phyloP scores from a whole-genome alignment of 2,888 invertebrate genomes.

The Lobophora halterata region DNA sequence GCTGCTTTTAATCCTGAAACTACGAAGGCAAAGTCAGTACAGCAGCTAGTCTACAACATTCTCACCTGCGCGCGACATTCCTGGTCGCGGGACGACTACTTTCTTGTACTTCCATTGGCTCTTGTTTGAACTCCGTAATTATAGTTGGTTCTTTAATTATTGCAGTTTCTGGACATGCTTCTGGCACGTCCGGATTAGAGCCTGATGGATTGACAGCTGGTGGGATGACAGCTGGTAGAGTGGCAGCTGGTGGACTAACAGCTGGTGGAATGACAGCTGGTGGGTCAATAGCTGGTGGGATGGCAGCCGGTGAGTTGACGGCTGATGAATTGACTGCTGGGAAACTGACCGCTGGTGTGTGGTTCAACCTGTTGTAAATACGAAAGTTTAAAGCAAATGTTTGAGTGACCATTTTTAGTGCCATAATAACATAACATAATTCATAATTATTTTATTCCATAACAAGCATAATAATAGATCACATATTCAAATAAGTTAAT shows the following conservation, averaged over 20 bases:
- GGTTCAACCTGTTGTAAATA: constrained; percentile 9
- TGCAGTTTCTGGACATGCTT: neutral
- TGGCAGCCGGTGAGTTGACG: neutral
- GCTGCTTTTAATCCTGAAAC: too few relatives aligned
- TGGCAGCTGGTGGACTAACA: neutral
- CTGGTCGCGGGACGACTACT: too few relatives aligned
- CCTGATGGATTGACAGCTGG: neutral
- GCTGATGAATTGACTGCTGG: constrained; percentile 3
- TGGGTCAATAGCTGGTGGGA: constrained; percentile 1
- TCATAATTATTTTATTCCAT: too few relatives aligned
- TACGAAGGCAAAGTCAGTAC: too few relatives aligned
- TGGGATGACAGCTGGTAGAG: neutral
- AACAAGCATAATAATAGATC: too few relatives aligned
- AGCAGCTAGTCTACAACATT: too few relatives aligned
- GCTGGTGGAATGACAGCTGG: constrained; percentile 1
- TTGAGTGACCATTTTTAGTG: too few relatives aligned
- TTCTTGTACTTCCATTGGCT: too few relatives aligned
- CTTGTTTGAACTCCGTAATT: constrained; percentile 1
- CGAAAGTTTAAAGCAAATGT: too few relatives aligned
- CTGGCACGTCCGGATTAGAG: neutral
- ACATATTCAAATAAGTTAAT: too few relatives aligned
- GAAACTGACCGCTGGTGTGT: neutral
- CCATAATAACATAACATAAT: too few relatives aligned
- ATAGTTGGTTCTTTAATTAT: neutral
- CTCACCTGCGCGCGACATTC: too few relatives aligned